Evolutionary conservation across 2,797 vertebrate species (phyloP).

Genomic region (Kryptolebias ocellatus): DNA sequence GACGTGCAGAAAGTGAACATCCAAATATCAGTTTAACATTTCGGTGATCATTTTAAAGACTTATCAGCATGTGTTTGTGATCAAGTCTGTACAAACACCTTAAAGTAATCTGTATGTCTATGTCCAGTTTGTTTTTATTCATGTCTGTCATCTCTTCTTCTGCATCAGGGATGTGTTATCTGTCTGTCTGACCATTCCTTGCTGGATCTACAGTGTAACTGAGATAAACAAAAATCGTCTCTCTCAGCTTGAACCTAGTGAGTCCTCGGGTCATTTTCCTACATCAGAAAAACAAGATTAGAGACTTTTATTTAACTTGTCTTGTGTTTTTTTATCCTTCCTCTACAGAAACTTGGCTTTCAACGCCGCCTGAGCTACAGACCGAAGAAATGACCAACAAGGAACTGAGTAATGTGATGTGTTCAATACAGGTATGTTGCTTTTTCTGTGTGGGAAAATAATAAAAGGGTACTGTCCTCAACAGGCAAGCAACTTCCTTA

Average conservation of each 20-base stretch:
- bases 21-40: neutral
- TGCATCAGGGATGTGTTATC: conserved; percentile 71
- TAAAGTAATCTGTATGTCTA: neutral
- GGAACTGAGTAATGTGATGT: conserved; percentile 66
- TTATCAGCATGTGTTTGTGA: neutral
- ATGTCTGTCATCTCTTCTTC: neutral
- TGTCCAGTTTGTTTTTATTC: neutral
- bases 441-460: neutral
- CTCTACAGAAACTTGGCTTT: conserved; percentile 78
- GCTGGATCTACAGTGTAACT: conserved; percentile 58
- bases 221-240: conserved; percentile 40
- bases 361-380: conserved; percentile 39
- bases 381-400: conserved; percentile 54
- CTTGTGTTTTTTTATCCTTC: conserved; percentile 9
- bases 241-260: conserved; percentile 66
- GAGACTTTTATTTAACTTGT: neutral
- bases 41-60: neutral
- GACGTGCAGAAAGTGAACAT: neutral
- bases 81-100: neutral
- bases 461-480: neutral
- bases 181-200: conserved; percentile 68
- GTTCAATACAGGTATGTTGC: conserved; percentile 80
- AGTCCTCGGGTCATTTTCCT: conserved; percentile 36
- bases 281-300: neutral
- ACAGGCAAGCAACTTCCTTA: neutral